Base-by-base conservation (phyloP, 1,140 invertebrate species). In the Dendrolimus punctatus region DNA sequence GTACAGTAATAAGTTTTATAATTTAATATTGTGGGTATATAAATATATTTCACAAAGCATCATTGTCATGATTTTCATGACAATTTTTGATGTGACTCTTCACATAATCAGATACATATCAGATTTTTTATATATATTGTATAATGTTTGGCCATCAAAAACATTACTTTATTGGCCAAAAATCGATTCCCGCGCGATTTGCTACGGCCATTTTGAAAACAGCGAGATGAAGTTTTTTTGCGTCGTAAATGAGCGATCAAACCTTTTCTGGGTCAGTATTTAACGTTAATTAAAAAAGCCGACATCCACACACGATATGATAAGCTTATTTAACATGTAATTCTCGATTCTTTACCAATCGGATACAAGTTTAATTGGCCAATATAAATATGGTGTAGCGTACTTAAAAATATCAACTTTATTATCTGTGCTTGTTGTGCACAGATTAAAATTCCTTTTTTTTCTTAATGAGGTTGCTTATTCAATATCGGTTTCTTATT, bases 261-360 rank as follows among this genome's bases (percentile, higher is more conserved):
- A 60, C 53, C 49, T 46, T 49, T 51, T 55, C 46, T 55, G 49
- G 53, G 58, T 58, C 57, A 58, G 41, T 51, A 56, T 56, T 56
- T 47, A 49, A 46, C 51, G 46, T 61, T 61, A 47, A 61, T 61
- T 61, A 62, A 56, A 55, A 58, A 55, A 39, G 38, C 45, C 53
- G 53, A 49, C 50, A 38, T 43, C 43, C 44, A 49, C 37, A 42
- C 7, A n/a, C 6, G n/a, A 44, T 52, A 43, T 44, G 45, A 39
- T 43, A 39, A 43, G 39, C 40, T 9, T 40, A 49, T 53, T 41
- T 23, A 57, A 49, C 8, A 6, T 36, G 39, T 37, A 38, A 37
- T 4, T 38, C 38, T 10, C 9, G 9, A 40, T n/a, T 51, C 45
- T 37, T 39, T 49, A 49, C 39, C 43, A 49, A 46, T 47, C 38